Evolutionary conservation across 2,888 invertebrate species (phyloP), one percentile per base, ranked within the genome.

Genomic region (Caradrina kadenii): DNA sequence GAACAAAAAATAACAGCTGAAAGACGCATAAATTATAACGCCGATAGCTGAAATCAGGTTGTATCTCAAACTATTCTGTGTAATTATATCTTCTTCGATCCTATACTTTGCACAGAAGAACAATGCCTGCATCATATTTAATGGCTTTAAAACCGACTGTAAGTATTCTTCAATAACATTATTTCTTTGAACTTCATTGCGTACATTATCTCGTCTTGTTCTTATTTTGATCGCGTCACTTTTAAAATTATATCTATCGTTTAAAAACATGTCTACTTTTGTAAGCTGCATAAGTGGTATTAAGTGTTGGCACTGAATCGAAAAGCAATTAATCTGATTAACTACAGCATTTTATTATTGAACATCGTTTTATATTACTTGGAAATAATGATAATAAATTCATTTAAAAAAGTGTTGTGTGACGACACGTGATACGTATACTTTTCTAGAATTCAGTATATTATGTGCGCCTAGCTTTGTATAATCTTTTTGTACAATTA

Each of bases 41-140:
- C 65, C 54, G 11, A 65, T 45, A 1, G 53, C 42, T 54, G 74
- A 56, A 8, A 53, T 17, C 4, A 76, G 1, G 17, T 79, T 42
- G 22, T 76, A 59, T 8, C 11, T 17, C n/a, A 21, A 39, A 52
- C 49, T 53, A 22, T 79, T 79, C n/a, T 22, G 10, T 11, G 5
- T 50, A 19, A 79, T 54, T 0, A 50, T 5, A 48, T 54, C 11
- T n/a, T 73, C 31, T 17, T 50, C 2, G 15, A 79, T 59, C 15
- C 53, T 74, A 1, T 55, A 79, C 31, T 76, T 79, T 10, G 54
- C 56, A 19, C 79, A 76, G 39, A 79, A 53, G 0, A 76, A 76
- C 39, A 73, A 22, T n/a, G 53, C 22, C 59, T 76, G 75, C 58
- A 76, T 66, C 0, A 79, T 15, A 15, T 74, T 74, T 2, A 74